These are phyloP conservation scores for Archilochus colubris DNA, from an alignment of 2,113 vertebrate species.

Conservation along the genomic window DNA sequence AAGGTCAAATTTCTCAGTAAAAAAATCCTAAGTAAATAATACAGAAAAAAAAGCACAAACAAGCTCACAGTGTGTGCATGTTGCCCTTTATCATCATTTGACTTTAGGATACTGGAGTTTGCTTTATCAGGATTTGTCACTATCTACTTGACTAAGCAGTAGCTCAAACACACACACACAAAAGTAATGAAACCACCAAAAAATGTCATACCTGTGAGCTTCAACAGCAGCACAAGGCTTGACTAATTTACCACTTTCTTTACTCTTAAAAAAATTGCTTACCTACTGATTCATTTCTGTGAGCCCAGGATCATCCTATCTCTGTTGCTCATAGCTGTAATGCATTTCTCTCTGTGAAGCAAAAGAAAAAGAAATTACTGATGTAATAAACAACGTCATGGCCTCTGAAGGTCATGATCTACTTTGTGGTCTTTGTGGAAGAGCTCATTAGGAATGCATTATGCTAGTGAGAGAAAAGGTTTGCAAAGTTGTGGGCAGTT, in stretches of 20 bases:
- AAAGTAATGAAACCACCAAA: background rate
- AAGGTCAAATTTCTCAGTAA: background rate
- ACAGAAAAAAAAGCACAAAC: background rate
- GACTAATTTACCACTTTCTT: background rate
- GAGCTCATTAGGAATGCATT: background rate
- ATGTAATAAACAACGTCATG: background rate
- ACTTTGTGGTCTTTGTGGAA: background rate
- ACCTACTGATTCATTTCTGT: background rate
- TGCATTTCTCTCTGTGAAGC: background rate
- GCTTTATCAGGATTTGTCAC: conserved; percentile 59
- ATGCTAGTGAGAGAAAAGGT: background rate
- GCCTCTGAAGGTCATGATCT: background rate
- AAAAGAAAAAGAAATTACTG: background rate
- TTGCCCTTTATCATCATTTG: conserved; percentile 43
- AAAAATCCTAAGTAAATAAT: conserved; percentile 40
- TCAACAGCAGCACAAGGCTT: background rate
- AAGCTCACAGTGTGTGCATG: background rate
- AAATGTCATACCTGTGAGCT: background rate
- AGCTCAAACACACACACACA: background rate
- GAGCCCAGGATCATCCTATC: background rate
- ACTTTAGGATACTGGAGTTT: conserved; percentile 20
- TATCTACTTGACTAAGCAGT: conserved; percentile 50
- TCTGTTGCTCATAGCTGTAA: background rate
- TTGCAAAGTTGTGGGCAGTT: background rate
- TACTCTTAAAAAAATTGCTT: background rate